phyloP scores from a whole-genome alignment of 2,797 vertebrate species.

The Hydrolagus colliei region DNA sequence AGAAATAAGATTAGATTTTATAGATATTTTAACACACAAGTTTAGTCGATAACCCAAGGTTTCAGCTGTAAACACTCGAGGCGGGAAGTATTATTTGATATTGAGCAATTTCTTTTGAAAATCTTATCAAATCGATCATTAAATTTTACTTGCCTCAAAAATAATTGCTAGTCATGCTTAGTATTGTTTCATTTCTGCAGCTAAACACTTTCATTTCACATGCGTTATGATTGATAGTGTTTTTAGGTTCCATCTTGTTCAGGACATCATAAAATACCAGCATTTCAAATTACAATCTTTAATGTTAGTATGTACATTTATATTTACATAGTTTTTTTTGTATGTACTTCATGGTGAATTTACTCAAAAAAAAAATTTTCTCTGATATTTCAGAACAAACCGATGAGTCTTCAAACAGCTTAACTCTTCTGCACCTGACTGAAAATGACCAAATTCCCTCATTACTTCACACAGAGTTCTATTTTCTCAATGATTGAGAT shows the following conservation, averaged over 20 bases:
- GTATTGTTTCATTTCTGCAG: background rate
- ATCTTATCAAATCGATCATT: background rate
- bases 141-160: background rate
- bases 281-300: background rate
- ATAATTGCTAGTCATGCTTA: background rate
- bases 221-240: background rate
- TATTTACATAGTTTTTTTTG: background rate
- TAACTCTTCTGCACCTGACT: background rate
- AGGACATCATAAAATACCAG: background rate
- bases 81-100: background rate
- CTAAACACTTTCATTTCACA: constrained; percentile 15
- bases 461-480: constrained; percentile 1
- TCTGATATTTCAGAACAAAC: background rate
- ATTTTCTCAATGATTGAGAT: background rate
- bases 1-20: no score
- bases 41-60: background rate
- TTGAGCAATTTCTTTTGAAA: background rate
- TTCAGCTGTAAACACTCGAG: background rate
- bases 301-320: background rate
- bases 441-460: background rate
- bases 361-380: background rate
- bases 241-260: background rate
- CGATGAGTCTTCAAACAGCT: background rate
- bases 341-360: background rate
- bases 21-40: background rate